Evolutionary conservation across 2,797 vertebrate species (phyloP).

Genomic region (Urophycis tenuis): DNA sequence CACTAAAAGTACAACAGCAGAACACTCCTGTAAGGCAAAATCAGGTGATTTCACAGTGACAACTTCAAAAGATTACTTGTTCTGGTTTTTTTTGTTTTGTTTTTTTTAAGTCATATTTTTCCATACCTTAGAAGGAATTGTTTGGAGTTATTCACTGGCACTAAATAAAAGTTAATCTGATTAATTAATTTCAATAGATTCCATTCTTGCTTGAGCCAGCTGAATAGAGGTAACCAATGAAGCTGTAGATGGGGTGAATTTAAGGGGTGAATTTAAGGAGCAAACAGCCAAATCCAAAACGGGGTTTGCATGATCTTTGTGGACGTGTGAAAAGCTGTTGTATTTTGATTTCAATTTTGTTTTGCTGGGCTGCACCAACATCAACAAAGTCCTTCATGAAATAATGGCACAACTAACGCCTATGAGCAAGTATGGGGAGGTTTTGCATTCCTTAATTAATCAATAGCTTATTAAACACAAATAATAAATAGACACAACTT

Average conservation of each 20-base stretch:
- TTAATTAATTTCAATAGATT: slow-evolving; percentile 41
- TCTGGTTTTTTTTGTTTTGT: slow-evolving; percentile 51
- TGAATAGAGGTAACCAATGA: slow-evolving; percentile 59
- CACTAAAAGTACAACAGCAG: slow-evolving; percentile 71
- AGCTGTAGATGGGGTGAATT: slow-evolving; percentile 48
- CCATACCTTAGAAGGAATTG: neutral
- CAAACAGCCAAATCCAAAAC: slow-evolving; percentile 27
- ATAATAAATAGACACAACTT: slow-evolving; percentile 65
- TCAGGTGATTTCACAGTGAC: slow-evolving; percentile 83
- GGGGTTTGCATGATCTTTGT: slow-evolving; percentile 37
- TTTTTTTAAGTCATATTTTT: slow-evolving; percentile 52
- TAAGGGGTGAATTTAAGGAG: too few species aligned
- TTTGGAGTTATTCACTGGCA: slow-evolving; percentile 43
- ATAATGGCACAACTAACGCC: slow-evolving; percentile 65
- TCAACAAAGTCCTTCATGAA: slow-evolving; percentile 42
- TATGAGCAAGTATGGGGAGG: slow-evolving; percentile 73
- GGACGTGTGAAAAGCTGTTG: slow-evolving; percentile 32
- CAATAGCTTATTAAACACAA: slow-evolving; percentile 65
- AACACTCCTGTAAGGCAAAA: slow-evolving; percentile 80
- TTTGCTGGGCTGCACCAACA: slow-evolving; percentile 40
- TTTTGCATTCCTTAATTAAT: slow-evolving; percentile 73
- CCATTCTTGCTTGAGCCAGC: slow-evolving; percentile 33
- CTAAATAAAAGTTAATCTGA: slow-evolving; percentile 12
- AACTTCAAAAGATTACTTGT: slow-evolving; percentile 61
- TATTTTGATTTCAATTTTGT: slow-evolving; percentile 40